Percentiles rank a stretch among this genome's conserved stretches.
These are phyloP conservation scores for Mobula birostris DNA, from an alignment of 2,113 vertebrate species.

Conservation along the genomic window DNA sequence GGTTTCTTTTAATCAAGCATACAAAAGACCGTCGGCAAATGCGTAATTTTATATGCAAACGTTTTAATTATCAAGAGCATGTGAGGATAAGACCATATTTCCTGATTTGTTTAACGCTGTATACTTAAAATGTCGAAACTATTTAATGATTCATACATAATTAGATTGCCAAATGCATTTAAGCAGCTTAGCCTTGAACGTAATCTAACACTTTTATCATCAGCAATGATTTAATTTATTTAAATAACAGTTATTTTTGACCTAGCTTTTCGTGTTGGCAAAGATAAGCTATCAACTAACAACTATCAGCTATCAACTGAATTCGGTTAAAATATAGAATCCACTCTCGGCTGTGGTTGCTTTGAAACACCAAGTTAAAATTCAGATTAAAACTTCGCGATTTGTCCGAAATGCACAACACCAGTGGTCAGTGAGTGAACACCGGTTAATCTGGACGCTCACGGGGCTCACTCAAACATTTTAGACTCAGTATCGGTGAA, in stretches of 20 bases:
- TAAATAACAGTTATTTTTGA: background rate
- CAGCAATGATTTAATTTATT: background rate
- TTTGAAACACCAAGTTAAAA: background rate
- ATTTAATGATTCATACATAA: conserved; percentile 10
- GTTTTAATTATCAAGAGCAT: background rate
- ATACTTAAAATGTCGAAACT: background rate
- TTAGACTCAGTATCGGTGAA: background rate
- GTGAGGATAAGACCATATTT: background rate
- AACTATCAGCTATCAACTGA: no score
- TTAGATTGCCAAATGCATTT: background rate
- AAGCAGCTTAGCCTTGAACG: background rate
- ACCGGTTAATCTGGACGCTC: background rate
- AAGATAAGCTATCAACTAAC: background rate
- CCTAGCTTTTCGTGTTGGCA: background rate
- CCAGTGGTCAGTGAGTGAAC: background rate
- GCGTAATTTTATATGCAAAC: background rate
- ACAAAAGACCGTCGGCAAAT: background rate
- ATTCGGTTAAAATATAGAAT: background rate
- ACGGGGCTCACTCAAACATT: background rate
- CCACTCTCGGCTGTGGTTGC: background rate
- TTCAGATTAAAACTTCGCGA: background rate
- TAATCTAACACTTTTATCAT: background rate
- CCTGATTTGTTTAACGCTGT: background rate
- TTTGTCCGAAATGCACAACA: no score
- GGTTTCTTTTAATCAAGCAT: background rate